A percentile compares a stretch with the other conserved stretches of the same genome.
Evolutionary conservation across 2,888 invertebrate genomes (phyloP).

Genomic region (Mesochorus sp.): DNA sequence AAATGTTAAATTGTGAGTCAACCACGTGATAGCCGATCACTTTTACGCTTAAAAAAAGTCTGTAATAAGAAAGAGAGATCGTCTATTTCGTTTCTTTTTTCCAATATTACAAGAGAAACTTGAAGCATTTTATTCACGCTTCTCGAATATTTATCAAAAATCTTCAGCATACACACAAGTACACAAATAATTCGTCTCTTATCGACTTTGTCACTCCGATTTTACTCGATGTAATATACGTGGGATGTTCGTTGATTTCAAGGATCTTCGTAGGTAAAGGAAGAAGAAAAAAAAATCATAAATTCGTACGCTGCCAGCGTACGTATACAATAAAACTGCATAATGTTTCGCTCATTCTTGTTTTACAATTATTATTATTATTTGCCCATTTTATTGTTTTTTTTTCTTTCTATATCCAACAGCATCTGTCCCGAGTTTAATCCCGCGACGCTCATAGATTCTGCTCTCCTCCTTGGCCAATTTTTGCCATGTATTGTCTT

Average conservation of each 20-base stretch:
- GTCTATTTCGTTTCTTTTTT: neutral
- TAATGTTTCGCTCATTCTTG: constrained; percentile 52
- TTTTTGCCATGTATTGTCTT: neutral
- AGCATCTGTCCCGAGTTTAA: constrained; percentile 3
- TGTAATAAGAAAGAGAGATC: constrained; percentile 7
- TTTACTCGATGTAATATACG: constrained; percentile 45
- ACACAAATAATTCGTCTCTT: constrained; percentile 30
- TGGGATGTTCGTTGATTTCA: constrained; percentile 45
- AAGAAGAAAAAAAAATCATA: constrained; percentile 9
- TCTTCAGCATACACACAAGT: constrained; percentile 7
- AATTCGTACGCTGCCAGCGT: constrained; percentile 54
- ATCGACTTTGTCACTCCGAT: constrained; percentile 38
- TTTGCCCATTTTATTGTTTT: neutral
- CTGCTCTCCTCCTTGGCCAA: neutral
- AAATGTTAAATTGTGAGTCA: constrained; percentile 16
- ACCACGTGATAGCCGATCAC: constrained; percentile 15
- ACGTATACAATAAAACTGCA: constrained; percentile 57
- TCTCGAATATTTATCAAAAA: constrained; percentile 29
- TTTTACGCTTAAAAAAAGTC: constrained; percentile 20
- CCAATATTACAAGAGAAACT: constrained; percentile 24
- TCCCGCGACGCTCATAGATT: constrained; percentile 18
- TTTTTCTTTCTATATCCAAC: constrained; percentile 1
- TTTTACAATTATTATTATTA: neutral
- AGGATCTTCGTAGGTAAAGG: constrained; percentile 40
- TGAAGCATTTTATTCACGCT: constrained; percentile 23